These are phyloP conservation scores for Hyperoplus immaculatus DNA, from an alignment of 2,797 vertebrate genomes.

Conservation along the genomic window DNA sequence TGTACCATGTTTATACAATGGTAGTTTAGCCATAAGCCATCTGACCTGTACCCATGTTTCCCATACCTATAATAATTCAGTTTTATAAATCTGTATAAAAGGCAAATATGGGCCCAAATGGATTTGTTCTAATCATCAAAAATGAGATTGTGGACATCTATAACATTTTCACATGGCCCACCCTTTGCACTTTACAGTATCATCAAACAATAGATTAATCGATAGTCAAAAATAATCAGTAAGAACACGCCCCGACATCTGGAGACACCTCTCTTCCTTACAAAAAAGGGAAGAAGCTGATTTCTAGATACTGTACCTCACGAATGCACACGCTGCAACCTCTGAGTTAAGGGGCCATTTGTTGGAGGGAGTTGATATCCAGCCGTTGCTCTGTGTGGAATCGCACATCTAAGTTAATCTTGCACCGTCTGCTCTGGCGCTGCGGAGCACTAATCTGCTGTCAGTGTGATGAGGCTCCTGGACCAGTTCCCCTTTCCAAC, in stretches of 20 bases:
- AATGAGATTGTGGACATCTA: no score
- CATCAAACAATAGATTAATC: background rate
- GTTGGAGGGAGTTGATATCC: constrained; percentile 78
- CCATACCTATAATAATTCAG: no score
- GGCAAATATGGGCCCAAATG: no score
- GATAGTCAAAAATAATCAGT: background rate
- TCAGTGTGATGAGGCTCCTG: constrained; percentile 83
- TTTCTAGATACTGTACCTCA: constrained; percentile 63
- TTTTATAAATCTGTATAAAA: no score
- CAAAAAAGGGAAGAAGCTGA: constrained; percentile 27
- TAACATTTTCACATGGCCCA: no score
- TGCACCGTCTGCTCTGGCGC: constrained; percentile 78
- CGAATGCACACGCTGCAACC: constrained; percentile 64
- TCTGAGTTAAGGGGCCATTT: constrained; percentile 73
- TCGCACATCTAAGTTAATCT: constrained; percentile 86
- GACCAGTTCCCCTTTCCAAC: constrained; percentile 73
- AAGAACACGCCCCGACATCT: constrained; percentile 6
- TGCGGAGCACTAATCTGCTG: constrained; percentile 82
- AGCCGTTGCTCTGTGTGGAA: constrained; percentile 80
- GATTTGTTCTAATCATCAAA: no score
- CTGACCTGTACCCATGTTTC: no score
- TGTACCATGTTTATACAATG: no score
- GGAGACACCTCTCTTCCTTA: constrained; percentile 4
- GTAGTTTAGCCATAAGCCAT: no score
- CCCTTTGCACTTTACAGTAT: no score